Base-by-base conservation (phyloP, 1,140 invertebrate genomes). In the Hycleus cichorii region DNA sequence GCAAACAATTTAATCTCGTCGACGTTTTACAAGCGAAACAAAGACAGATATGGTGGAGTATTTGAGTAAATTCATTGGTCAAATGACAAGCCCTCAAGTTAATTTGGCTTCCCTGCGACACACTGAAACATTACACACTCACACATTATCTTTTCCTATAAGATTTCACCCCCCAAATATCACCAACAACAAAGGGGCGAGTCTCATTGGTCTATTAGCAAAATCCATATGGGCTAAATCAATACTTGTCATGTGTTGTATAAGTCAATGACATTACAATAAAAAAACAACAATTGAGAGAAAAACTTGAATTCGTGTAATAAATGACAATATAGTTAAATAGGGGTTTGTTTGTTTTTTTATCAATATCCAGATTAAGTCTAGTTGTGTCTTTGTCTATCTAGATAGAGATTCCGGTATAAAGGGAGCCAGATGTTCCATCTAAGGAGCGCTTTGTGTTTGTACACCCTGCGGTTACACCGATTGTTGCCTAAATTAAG, bases 401-500 rank as follows among this genome's bases (percentile, higher is more conserved):
- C 7, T 32, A 18, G 32, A 32, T 7, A 32, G 32, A 52, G 49
- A 39, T 50, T 32, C 39, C 42, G 38, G 24, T 43, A 38, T 40
- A 7, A 11, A 40, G 49, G 47, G 47, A 48, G 43, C 49, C 57
- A 59, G 57, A 50, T 59, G 57, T 48, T 59, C 47, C 44, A 38
- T 38, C 49, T 44, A 45, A 46, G 49, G 39, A 50, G 26, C 39
- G 57, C 45, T 52, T 59, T 59, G 57, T 59, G 45, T 53, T 49
- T 45, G 32, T 32, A 49, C 57, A 39, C 49, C 57, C 57, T 49
- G 57, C 49, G 48, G 57, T 40, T 43, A 32, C 49, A 51, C 47
- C 49, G 48, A 59, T 59, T 59, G 57, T 59, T 59, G 50, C 44
- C 50, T 59, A 59, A 59, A 59, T 59, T 59, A 59, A 59, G 57